phyloP scores from a whole-genome alignment of 1,140 invertebrate genomes.

The Saccostrea cuccullata region DNA sequence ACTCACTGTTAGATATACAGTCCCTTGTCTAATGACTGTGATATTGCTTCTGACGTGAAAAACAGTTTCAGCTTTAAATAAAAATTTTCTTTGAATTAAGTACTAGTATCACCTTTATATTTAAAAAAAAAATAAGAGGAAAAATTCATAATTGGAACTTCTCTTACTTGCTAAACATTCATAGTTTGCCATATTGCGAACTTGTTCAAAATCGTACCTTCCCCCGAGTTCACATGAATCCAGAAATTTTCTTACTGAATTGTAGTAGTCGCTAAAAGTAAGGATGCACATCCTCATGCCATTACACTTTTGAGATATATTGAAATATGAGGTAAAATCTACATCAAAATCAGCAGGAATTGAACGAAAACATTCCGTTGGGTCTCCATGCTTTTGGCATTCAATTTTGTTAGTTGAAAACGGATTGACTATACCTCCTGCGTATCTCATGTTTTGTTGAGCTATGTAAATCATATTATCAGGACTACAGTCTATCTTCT shows the following conservation, averaged over 20 bases:
- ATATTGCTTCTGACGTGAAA: too few relatives aligned
- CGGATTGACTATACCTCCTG: not conserved
- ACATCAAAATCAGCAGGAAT: not conserved
- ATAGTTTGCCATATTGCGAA: not conserved
- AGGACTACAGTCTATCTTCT: not conserved
- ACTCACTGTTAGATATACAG: too few relatives aligned
- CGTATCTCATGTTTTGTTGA: not conserved
- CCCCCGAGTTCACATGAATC: not conserved
- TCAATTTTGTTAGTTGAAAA: not conserved
- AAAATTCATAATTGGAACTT: not conserved
- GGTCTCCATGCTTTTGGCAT: not conserved
- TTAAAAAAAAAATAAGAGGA: too few relatives aligned
- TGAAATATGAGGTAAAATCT: not conserved
- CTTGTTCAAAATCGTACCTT: not conserved
- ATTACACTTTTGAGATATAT: not conserved
- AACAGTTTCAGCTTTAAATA: too few relatives aligned
- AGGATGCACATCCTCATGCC: not conserved
- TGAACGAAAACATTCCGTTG: not conserved
- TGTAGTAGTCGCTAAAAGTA: not conserved
- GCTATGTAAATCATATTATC: not conserved
- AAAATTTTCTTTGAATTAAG: too few relatives aligned
- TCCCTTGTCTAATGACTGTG: too few relatives aligned
- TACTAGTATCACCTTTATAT: too few relatives aligned
- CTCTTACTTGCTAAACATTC: not conserved
- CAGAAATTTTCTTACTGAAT: not conserved